Conservation (phyloP, 2,797 vertebrate genomes). For the Coregonus ussuriensis region DNA sequence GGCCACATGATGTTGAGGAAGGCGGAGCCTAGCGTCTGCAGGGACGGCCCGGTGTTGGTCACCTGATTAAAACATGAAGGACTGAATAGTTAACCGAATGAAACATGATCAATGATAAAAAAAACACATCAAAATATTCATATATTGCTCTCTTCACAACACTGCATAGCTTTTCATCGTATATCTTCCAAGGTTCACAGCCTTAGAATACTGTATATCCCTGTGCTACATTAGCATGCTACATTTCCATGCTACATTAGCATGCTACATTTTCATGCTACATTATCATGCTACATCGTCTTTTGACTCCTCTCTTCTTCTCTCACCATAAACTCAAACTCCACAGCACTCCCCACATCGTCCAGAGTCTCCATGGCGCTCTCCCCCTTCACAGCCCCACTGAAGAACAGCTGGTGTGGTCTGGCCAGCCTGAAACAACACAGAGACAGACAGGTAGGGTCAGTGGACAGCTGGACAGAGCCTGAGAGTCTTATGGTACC, state of each 20-base stretch:
- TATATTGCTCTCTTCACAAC: too few relatives aligned
- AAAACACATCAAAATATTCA: too few relatives aligned
- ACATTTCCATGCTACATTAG: too few relatives aligned
- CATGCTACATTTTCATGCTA: too few relatives aligned
- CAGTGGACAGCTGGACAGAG: too few relatives aligned
- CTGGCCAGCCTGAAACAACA: conserved; percentile 68
- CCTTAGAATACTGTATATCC: too few relatives aligned
- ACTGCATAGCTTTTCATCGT: too few relatives aligned
- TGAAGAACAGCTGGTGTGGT: conserved; percentile 89
- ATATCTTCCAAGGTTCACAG: too few relatives aligned
- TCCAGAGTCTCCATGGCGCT: conserved; percentile 83
- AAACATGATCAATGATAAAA: neutral
- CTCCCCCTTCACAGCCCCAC: conserved; percentile 84
- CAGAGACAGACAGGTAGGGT: neutral
- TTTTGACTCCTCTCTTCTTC: too few relatives aligned
- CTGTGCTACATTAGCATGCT: too few relatives aligned
- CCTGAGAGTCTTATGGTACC: neutral
- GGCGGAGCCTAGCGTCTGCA: conserved; percentile 85
- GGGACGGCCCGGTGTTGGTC: conserved; percentile 78
- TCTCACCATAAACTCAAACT: conserved; percentile 86
- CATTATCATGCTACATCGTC: too few relatives aligned
- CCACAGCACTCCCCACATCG: conserved; percentile 86
- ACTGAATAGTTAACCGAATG: neutral
- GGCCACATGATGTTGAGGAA: conserved; percentile 93
- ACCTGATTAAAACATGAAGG: conserved; percentile 70